Conservation (phyloP, 2,113 vertebrate species). For the Prunella himalayana region DNA sequence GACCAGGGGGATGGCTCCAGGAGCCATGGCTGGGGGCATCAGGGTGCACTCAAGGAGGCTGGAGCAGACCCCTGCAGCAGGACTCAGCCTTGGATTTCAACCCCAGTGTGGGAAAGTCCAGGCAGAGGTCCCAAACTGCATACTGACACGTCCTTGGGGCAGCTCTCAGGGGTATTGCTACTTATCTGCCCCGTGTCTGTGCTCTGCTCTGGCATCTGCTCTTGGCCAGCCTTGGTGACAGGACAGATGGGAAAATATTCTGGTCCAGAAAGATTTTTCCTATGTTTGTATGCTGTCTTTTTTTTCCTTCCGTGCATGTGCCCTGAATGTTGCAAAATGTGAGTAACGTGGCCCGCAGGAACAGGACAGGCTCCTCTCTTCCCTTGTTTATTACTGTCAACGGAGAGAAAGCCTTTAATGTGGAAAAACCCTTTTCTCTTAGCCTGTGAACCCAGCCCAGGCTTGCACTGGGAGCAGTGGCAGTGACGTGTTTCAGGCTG, state of each 20-base stretch:
- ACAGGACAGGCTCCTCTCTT: not conserved
- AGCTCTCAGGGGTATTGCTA: not conserved
- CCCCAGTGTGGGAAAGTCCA: not conserved
- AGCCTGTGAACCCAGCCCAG: not conserved
- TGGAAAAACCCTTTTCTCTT: slow-evolving; percentile 1
- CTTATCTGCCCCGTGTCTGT: not conserved
- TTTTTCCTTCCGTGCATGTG: not conserved
- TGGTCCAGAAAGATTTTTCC: not conserved
- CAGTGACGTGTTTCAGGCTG: not conserved
- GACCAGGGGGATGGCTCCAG: fast-evolving
- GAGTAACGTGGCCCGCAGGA: not conserved
- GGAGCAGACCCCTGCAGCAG: not conserved
- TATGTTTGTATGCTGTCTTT: not conserved
- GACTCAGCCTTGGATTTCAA: not conserved
- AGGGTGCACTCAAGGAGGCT: not conserved
- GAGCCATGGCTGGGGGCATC: fast-evolving
- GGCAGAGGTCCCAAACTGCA: not conserved
- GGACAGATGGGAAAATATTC: not conserved
- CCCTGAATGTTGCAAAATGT: not conserved
- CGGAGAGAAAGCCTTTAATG: slow-evolving; percentile 4
- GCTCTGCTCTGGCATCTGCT: not conserved
- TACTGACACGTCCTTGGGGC: not conserved
- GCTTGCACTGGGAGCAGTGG: not conserved
- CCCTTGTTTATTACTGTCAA: not conserved
- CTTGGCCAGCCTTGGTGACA: not conserved